Evolutionary conservation across 2,113 vertebrate species (phyloP).

Genomic region (Malurus melanocephalus): DNA sequence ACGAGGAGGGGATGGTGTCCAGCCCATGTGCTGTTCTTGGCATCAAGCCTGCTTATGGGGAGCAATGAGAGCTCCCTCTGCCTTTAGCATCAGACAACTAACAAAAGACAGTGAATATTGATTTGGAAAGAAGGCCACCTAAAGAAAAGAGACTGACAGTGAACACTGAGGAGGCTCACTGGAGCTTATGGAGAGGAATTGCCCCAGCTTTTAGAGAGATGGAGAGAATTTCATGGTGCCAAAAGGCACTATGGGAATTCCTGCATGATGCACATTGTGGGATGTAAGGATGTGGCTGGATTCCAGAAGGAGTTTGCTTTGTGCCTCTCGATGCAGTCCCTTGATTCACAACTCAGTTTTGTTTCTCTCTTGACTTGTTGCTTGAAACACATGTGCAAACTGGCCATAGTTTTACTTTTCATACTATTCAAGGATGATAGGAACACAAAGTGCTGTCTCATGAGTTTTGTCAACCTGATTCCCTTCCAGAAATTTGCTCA

Average conservation of each 20-base stretch:
- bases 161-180: neutral
- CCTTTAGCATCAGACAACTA: neutral
- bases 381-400: conserved; percentile 56
- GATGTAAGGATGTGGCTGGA: conserved; percentile 27
- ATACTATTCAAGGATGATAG: conserved; percentile 23
- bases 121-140: neutral
- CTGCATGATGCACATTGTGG: neutral
- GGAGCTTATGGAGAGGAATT: neutral
- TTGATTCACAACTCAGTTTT: conserved; percentile 52
- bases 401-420: conserved; percentile 36
- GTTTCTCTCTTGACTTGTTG: conserved; percentile 24
- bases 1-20: neutral
- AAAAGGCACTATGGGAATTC: neutral
- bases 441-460: conserved; percentile 51
- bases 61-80: neutral
- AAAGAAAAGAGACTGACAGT: neutral
- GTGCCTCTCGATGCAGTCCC: conserved; percentile 11
- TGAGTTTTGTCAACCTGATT: conserved; percentile 53
- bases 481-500: conserved; percentile 60
- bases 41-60: neutral
- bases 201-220: conserved; percentile 45
- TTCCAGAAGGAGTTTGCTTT: conserved; percentile 54
- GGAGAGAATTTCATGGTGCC: neutral
- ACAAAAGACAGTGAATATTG: rapidly evolving
- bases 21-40: neutral